These are phyloP conservation scores for Lymantria monacha DNA, from an alignment of 2,888 invertebrate genomes.

Conservation along the genomic window DNA sequence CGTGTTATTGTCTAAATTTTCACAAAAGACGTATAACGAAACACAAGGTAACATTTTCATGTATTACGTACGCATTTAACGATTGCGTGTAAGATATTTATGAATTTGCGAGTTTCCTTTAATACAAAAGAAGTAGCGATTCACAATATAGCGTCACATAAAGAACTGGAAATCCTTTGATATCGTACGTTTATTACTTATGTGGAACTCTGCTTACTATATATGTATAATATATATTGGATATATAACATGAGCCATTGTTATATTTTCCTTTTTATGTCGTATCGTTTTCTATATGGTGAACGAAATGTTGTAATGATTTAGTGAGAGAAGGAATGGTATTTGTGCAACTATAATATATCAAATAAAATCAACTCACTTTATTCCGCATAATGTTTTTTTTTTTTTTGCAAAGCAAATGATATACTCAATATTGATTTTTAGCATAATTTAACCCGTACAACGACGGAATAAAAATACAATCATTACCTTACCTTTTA, in stretches of 20 bases:
- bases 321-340: too few relatives aligned
- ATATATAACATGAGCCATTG: slow-evolving; percentile 19
- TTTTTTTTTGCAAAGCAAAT: too few relatives aligned
- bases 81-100: slow-evolving; percentile 38
- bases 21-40: slow-evolving; percentile 18
- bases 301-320: slow-evolving; percentile 1
- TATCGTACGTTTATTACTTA: slow-evolving; percentile 42
- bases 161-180: slow-evolving; percentile 55
- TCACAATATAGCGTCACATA: slow-evolving; percentile 38
- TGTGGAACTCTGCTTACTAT: slow-evolving; percentile 24
- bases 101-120: slow-evolving; percentile 35
- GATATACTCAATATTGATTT: too few relatives aligned
- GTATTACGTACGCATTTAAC: slow-evolving; percentile 29
- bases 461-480: too few relatives aligned
- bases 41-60: slow-evolving; percentile 17
- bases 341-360: too few relatives aligned
- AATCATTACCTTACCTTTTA: too few relatives aligned
- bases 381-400: too few relatives aligned
- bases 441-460: too few relatives aligned
- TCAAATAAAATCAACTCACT: too few relatives aligned
- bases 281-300: slow-evolving; percentile 8
- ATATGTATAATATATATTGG: slow-evolving; percentile 25
- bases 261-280: slow-evolving; percentile 15
- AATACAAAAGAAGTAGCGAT: slow-evolving; percentile 46
- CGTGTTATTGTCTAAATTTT: slow-evolving; percentile 22